Base-by-base conservation (phyloP, 2,113 vertebrate genomes). In the Pseudonaja textilis region DNA sequence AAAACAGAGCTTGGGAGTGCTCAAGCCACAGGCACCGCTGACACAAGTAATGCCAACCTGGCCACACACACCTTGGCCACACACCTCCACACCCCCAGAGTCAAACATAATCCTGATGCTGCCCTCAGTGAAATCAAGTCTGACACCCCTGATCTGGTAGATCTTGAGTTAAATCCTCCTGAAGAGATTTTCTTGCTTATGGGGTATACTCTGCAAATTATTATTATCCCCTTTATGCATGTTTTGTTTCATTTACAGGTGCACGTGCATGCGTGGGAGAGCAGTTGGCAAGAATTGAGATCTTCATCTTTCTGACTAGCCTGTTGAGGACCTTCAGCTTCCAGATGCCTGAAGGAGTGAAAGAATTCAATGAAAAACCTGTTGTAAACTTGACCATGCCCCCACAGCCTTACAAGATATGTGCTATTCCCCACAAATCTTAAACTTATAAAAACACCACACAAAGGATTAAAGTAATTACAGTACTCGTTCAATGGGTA, bases 81-180 rank as follows among this genome's bases (percentile, higher is more conserved):
- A 0, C 52, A 45, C 12, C 12, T 0, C 14, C 4, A 55, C 4
- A 1, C 14, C 14, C 14, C 54, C 54, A 3, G 20, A 5, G 18
- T 56, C 16, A 56, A 56, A 56, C 55, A 20, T 18, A 56, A 56
- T 4, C 55, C 55, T 56, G 16, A 56, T 56, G 55, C 55, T 1
- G 18, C 55, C 55, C 55, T 56, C 55, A 56, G 5, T 56, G 55
- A 56, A 56, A 56, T 56, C 55, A 22, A 56, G 55, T 56, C 20
- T 56, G 55, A 56, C 4, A 55, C 18, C 55, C 55, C 55, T 20
- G 54, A 23, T 85, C 39, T 85, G 10, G 42, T 47, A 45, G 2
- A 45, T 10, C 85, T 22, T 8, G 39, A 45, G 85, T 45, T 45
- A 47, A 85, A 47, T 23, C 8, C 3, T 8, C 4, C 9, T 25